Base-by-base conservation (phyloP, 2,113 vertebrate species). In the Agelaius phoeniceus region DNA sequence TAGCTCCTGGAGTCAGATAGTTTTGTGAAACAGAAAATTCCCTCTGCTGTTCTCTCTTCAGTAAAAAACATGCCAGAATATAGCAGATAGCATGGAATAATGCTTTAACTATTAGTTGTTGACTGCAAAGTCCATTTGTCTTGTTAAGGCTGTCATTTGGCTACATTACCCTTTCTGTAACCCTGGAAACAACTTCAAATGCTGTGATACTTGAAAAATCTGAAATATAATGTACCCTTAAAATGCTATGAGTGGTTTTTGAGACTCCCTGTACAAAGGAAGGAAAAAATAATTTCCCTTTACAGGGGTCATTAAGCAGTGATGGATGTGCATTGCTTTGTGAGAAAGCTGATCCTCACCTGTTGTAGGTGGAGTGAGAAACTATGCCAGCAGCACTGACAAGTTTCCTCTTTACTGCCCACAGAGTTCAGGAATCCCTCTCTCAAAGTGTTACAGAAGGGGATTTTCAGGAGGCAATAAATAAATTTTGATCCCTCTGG, bases 401-500 rank as follows among this genome's bases (percentile, higher is more conserved):
- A 49, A 52, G 48, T 52, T 52, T 72, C 72, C 79, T 81, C 52
- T 68, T 89, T 51, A 78, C 49, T 93, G 81, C 54, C 49, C 51
- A 4, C 4, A 13, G 57, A 69, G 86, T 87, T 96, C 73, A 84
- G 68, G 76, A 82, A 68, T 90, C 69, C 65, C 93, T 87, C 87
- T 75, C 55, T 84, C 52, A 33, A 76, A 86, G 79, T 44, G 35
- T 67, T 74, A 51, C 78, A 82, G 46, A 75, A 94, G 83, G 58
- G 85, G 85, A 90, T 94, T 95, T 96, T 95, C 81, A 46, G 68
- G 54, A 66, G 76, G 81, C 77, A 87, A 77, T 92, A 95, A 95
- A 96, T 96, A 95, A 89, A 93, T 87, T 89, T 97, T 95, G 86
- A 94, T 96, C 89, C 94, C 76, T 84, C 68, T 95, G 54, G 62